These are phyloP conservation scores for Flexamia atlantica DNA, from an alignment of 2,888 invertebrate species.

Conservation along the genomic window DNA sequence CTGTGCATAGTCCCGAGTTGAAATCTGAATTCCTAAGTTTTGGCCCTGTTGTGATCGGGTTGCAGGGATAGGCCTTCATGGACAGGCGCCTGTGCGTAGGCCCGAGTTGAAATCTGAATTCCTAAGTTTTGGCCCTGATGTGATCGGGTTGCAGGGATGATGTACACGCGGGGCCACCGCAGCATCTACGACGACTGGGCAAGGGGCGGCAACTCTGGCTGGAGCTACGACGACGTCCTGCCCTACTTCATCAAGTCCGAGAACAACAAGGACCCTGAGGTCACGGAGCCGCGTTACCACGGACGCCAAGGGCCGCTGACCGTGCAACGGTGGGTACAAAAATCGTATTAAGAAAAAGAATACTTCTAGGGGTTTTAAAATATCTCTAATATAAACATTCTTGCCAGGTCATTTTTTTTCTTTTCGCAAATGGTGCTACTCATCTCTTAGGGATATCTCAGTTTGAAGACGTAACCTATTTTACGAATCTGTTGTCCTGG, in stretches of 20 bases:
- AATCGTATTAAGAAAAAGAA: no score
- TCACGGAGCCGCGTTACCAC: conserved; percentile 74
- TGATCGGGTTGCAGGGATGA: conserved; percentile 75
- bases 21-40: not conserved
- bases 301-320: conserved; percentile 73
- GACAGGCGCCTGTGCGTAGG: no score
- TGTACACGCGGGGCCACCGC: conserved; percentile 79
- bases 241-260: conserved; percentile 75
- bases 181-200: conserved; percentile 86
- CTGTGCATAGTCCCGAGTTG: no score
- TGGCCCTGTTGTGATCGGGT: conserved; percentile 7
- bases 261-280: conserved; percentile 72
- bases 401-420: no score
- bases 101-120: not conserved
- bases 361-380: no score
- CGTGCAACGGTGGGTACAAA: conserved; percentile 71
- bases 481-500: no score
- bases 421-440: no score
- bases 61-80: no score
- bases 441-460: no score
- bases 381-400: no score
- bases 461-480: no score
- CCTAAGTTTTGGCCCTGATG: not conserved
- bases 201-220: conserved; percentile 77
- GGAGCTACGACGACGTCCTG: conserved; percentile 75